These are phyloP conservation scores for Tapirus terrestris DNA, from an alignment of 2,113 vertebrate genomes.

Conservation along the genomic window DNA sequence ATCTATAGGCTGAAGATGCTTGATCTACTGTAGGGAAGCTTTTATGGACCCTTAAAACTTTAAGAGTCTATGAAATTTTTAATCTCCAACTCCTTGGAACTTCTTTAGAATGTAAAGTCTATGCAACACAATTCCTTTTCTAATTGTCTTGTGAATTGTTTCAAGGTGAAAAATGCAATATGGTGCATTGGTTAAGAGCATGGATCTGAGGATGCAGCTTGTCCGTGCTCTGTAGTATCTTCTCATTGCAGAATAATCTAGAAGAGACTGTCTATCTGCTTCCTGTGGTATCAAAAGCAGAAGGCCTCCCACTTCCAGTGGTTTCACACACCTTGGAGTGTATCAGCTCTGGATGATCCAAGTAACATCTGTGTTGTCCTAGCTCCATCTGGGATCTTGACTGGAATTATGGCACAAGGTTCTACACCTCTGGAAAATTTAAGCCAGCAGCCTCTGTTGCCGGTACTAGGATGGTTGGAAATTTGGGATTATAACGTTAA, in stretches of 20 bases:
- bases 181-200: not conserved
- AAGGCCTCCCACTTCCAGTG: not conserved
- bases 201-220: not conserved
- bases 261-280: not conserved
- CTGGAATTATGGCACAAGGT: not conserved
- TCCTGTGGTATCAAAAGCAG: not conserved
- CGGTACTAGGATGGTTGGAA: not conserved
- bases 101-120: not conserved
- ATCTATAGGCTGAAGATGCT: not conserved
- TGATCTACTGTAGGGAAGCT: not conserved
- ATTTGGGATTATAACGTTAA: not conserved
- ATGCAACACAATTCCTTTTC: not conserved
- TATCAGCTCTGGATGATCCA: not conserved
- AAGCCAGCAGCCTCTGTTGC: not conserved
- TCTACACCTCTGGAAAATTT: not conserved
- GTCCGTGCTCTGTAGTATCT: not conserved
- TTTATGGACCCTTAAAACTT: not conserved
- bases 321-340: not conserved
- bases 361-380: not conserved
- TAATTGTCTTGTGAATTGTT: not conserved
- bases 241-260: not conserved
- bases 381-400: not conserved
- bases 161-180: not conserved
- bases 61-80: not conserved
- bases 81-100: not conserved